A percentile compares a stretch with the other conserved stretches of the same genome.
Evolutionary conservation across 2,888 invertebrate species (phyloP).

Genomic region (Dynastes grantii): DNA sequence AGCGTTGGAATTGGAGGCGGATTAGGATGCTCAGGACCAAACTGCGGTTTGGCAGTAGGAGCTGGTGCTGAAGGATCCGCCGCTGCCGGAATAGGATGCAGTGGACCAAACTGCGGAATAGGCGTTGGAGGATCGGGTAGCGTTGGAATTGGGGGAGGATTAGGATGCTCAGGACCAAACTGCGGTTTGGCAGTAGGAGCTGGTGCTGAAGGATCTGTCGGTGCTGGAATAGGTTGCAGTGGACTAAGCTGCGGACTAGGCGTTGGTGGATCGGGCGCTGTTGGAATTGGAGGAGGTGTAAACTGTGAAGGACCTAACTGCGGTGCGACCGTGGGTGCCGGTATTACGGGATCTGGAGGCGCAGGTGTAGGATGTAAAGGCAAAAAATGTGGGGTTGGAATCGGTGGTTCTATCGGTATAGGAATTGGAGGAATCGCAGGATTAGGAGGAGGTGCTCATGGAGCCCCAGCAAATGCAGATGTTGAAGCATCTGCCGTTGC

Average conservation of each 20-base stretch:
- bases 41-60: not conserved
- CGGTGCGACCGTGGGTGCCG: not conserved
- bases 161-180: no score
- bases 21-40: not conserved
- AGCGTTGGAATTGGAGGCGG: not conserved
- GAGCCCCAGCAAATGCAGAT: not conserved
- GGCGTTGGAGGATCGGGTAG: not conserved
- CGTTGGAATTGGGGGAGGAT: not conserved
- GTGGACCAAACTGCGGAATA: not conserved
- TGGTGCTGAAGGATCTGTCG: not conserved
- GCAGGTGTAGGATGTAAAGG: constrained; percentile 17
- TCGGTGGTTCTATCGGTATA: not conserved
- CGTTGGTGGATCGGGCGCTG: not conserved
- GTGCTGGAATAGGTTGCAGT: no score
- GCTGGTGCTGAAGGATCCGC: not conserved
- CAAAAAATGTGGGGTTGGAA: not conserved
- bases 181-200: not conserved
- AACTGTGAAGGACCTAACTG: not conserved
- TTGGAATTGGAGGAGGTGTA: not conserved
- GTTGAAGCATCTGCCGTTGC: not conserved
- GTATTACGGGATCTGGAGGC: not conserved
- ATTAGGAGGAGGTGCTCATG: not conserved
- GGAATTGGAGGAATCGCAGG: not conserved
- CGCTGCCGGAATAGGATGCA: not conserved
- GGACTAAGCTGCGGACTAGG: not conserved